Evolutionary conservation across 2,113 vertebrate species (phyloP).

Genomic region (Propithecus coquereli): DNA sequence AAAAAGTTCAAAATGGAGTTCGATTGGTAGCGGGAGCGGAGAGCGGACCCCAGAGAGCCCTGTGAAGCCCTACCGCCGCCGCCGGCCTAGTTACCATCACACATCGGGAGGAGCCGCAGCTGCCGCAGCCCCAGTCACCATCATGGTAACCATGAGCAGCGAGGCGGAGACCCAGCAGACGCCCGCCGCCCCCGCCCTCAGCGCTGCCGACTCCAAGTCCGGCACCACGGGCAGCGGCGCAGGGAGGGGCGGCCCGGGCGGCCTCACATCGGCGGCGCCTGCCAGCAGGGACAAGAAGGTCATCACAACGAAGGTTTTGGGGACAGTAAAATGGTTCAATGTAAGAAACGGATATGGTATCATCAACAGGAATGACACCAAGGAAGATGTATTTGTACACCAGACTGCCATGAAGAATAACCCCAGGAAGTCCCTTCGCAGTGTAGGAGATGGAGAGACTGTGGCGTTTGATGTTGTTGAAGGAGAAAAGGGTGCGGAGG

Average conservation of each 20-base stretch:
- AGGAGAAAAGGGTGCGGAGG: too few species aligned
- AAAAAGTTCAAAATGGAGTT: constrained; percentile 83
- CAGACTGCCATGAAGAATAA: too few species aligned
- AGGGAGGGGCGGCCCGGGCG: constrained; percentile 86
- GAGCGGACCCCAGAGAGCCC: constrained; percentile 97
- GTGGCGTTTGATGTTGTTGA: too few species aligned
- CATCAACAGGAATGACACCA: constrained; percentile 90
- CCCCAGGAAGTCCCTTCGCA: too few species aligned
- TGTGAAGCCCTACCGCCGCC: constrained; percentile 92
- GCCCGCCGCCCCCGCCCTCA: constrained; percentile 71
- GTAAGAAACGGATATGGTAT: constrained; percentile 99
- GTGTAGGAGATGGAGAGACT: too few species aligned
- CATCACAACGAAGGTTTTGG: constrained; percentile 99
- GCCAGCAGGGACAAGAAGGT: constrained; percentile 96
- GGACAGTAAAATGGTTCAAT: constrained; percentile 99
- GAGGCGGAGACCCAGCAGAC: constrained; percentile 74
- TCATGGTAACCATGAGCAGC: constrained; percentile 87
- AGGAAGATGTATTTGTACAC: too few species aligned
- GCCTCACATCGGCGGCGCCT: constrained; percentile 86
- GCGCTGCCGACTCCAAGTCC: constrained; percentile 64
- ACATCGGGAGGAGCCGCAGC: constrained; percentile 92
- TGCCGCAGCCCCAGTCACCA: constrained; percentile 91
- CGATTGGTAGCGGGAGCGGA: constrained; percentile 99
- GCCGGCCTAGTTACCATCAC: constrained; percentile 99
- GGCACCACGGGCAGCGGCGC: constrained; percentile 70